Conservation (phyloP, 2,113 vertebrate species). For the Eudyptes chrysolophus region DNA sequence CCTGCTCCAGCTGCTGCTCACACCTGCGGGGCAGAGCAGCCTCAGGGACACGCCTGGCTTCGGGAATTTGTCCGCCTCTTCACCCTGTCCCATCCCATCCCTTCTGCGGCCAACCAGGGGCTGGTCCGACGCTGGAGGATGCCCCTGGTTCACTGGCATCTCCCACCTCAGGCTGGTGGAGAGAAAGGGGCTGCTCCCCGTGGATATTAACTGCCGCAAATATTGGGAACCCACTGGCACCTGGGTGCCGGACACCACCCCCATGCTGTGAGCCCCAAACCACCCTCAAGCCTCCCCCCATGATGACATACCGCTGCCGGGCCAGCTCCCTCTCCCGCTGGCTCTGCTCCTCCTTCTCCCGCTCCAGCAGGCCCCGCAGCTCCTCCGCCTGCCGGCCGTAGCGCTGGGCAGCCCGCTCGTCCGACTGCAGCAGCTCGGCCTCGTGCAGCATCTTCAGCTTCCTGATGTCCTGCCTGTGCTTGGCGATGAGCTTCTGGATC, state of each 20-base stretch:
- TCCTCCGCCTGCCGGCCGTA: conserved; percentile 82
- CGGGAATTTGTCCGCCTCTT: rapidly evolving
- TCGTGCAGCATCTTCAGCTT: conserved; percentile 87
- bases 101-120: rapidly evolving
- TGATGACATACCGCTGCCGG: conserved; percentile 74
- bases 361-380: conserved; percentile 83
- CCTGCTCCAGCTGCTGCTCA: conserved; percentile 92
- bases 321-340: conserved; percentile 84
- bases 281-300: too few species aligned
- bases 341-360: conserved; percentile 83
- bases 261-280: rapidly evolving
- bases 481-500: conserved; percentile 92
- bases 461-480: conserved; percentile 90
- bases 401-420: conserved; percentile 81
- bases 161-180: rapidly evolving
- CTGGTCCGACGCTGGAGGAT: rapidly evolving
- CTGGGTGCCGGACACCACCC: rapidly evolving
- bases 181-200: background rate
- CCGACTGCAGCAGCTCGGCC: conserved; percentile 86
- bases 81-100: background rate
- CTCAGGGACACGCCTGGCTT: background rate
- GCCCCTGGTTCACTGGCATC: background rate
- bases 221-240: rapidly evolving
- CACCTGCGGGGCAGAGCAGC: conserved; percentile 66
- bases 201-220: background rate